Evolutionary conservation across 2,888 invertebrate species (phyloP).

Genomic region (Onchidella celtica): DNA sequence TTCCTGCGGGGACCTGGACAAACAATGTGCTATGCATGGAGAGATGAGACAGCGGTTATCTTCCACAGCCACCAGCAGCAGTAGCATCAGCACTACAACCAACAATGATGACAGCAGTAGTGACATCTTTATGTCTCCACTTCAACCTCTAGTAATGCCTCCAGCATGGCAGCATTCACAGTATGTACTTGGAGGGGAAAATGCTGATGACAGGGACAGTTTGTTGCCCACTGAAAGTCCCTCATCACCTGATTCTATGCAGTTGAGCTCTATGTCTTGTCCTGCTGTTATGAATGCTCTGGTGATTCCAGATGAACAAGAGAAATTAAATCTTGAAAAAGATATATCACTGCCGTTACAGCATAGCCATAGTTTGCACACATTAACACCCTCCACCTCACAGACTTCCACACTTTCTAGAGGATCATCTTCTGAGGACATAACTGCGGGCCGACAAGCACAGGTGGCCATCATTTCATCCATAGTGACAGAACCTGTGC

Average conservation of each 20-base stretch:
- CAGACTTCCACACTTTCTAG: background rate
- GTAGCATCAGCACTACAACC: slow-evolving; percentile 30
- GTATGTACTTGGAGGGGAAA: background rate
- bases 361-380: background rate
- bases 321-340: background rate
- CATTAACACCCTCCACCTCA: background rate
- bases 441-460: too few relatives aligned
- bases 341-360: background rate
- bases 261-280: background rate
- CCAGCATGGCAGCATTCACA: background rate
- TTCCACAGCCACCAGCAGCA: slow-evolving; percentile 31
- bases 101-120: slow-evolving; percentile 1
- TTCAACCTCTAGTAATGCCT: background rate
- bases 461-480: too few relatives aligned
- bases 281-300: background rate
- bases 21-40: slow-evolving; percentile 19
- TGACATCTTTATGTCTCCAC: slow-evolving; percentile 7
- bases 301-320: background rate
- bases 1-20: slow-evolving; percentile 29
- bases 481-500: too few relatives aligned
- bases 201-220: background rate
- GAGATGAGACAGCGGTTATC: background rate
- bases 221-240: background rate
- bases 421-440: background rate
- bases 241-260: background rate